Evolutionary conservation across 1,140 invertebrate species (phyloP), one percentile per base, ranked within the genome.

Genomic region (Trypoxylus dichotomus): DNA sequence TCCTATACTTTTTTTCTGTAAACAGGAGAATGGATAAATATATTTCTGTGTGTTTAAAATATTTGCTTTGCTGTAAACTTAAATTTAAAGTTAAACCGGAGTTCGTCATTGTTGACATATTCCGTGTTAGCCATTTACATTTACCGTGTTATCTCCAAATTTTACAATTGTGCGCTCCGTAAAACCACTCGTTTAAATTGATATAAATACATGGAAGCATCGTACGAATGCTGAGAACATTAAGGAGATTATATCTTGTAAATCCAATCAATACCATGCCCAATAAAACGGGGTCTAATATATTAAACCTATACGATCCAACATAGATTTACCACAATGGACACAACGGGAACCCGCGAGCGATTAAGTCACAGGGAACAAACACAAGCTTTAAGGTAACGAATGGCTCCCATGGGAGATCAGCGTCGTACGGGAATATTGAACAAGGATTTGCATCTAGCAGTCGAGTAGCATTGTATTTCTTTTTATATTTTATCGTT

Each of bases 331-430:
- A 27, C 27, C 60, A 29, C 60, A 68, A 29, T 68, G 60, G 60
- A 29, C 60, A 13, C 60, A 27, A 27, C 27, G 21, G 24, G 3
- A 68, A 24, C 27, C 60, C 60, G 10, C 60, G 11, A 27, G 60
- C 60, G 60, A 68, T 68, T 68, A 68, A 68, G 60, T 68, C 60
- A 24, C 19, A 2, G 27, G 60, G 24, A 68, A 68, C 60, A 68
- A 68, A 68, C 27, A 27, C 60, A 68, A 24, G 60, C 60, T 68
- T 68, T 27, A 68, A 68, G 60, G 60, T 68, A 68, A 68, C 60
- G 60, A 68, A 68, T 29, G 60, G 27, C 24, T 2, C 60, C 21
- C 60, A 8, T 10, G 60, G 60, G 60, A 68, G 24, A 68, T 24
- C 7, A 27, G 24, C 24, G 11, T 68, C 60, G 3, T 25, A 24